Evolutionary conservation across 2,113 vertebrate species (phyloP), one percentile per base, ranked within the genome.

Genomic region (Choloepus hoffmanni): DNA sequence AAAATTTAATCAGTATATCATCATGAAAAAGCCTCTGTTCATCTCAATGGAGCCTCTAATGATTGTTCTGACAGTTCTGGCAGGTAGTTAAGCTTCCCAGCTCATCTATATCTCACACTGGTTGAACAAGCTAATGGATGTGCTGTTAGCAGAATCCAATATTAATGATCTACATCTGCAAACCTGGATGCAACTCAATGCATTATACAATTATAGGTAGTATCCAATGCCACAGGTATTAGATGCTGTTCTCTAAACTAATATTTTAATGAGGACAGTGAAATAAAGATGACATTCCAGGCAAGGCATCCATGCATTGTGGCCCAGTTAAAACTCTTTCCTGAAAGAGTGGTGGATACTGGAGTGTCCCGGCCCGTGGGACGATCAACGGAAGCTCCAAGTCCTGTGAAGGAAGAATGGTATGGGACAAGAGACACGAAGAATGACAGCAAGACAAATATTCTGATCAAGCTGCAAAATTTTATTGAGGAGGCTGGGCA

Each of bases 1-100:
- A 98, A 98, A 98, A 98, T 98, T 98, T 98, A 98, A 98, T 98
- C 98, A 98, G 97, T 97, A 97, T 95, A 98, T 98, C 98, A 97
- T 96, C 95, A 94, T 96, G 97, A 98, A 98, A 98, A 98, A 98
- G 98, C 98, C 97, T 98, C 92, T 98, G 98, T 97, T 98, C 97
- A 98, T 98, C 98, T 98, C 98, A 95, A 95, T 96, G 98, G 98
- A 98, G 97, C 97, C 96, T 96, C 98, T 98, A 98, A 98, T 98
- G 98, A 98, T 98, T 98, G 97, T 98, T 98, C 98, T 98, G 98
- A 98, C 98, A 98, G 97, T 98, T 98, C 96, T 97, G 97, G 97
- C 60, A 98, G 97, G 98, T 98, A 97, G 98, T 98, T 98, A 94
- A 95, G 97, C 98, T 98, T 97, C 97, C 98, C 95, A 97, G 97